Base-by-base conservation (phyloP, 2,797 vertebrate species). In the Sebastes minor region DNA sequence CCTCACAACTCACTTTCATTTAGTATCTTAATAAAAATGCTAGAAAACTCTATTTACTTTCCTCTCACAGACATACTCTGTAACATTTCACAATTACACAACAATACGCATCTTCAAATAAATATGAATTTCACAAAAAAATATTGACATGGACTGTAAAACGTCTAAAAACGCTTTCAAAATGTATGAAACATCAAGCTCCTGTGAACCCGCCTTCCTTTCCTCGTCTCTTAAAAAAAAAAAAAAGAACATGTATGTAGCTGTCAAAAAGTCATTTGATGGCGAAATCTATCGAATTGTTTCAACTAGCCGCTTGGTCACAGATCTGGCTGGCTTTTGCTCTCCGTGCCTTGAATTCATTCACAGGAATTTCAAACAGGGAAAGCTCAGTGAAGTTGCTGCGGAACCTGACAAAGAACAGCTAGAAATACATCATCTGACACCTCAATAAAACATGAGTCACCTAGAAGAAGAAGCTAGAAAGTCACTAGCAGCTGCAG, bases 21-120 rank as follows among this genome's bases (percentile, higher is more conserved):
- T 71, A 53, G 25, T 70, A 75, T 81, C 76, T 89, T 25, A 30
- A 73, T 81, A 80, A 82, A 91, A 53, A 91, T 7, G 63, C 84
- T 84, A 90, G 71, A 88, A 88, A 92, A 87, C 68, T 55, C 62
- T 82, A 71, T 64, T 72, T 16, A 60, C 74, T 68, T 72, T 76
- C 62, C 74, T 85, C 57, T 89, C 74, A 86, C 78, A 86, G 64
- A 90, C 85, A 72, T 32, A 85, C 60, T 79, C 71, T 28, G 27
- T 4, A 76, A 86, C 61, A 69, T 83, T 74, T 91, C 78, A 92
- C 89, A 88, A 80, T 78, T 82, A 85, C 84, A 88, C 76, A 74
- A 84, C 74, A 85, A 81, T 86, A 89, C 61, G 76, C 56, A 57
- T 80, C 67, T 77, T 89, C 52, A 89, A 93, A 95, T 95, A 94